Evolutionary conservation across 1,140 invertebrate species (phyloP), one percentile per base, ranked within the genome.

Genomic region (Zaprionus capensis): DNA sequence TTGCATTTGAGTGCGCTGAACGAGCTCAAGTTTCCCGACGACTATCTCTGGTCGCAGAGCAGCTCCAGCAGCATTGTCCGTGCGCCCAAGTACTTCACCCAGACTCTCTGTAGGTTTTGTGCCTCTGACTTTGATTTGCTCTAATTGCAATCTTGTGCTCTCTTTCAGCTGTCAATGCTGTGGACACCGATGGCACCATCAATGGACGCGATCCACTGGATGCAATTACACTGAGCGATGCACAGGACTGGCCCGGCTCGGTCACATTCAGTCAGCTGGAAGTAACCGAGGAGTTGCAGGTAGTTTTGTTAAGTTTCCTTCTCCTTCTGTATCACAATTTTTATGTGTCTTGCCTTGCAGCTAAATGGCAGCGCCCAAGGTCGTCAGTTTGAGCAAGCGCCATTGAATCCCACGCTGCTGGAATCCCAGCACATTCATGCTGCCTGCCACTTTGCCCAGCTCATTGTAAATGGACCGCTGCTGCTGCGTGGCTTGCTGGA

Each of bases 321-420:
- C n/a, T 31, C 11, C 11, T 41, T 41, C 12, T 12, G 38, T 62
- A 41, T 5, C 7, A 5, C 26, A 22, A 5, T 2, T 31, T 12
- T 4, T 4, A 12, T 14, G n/a, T 14, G 12, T 4, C 20, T 34
- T 12, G 31, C 1, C 11, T 80, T 75, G 1, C 55, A 94, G 93
- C 87, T 94, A 0, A 80, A 92, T 71, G 94, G 94, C n/a, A 87
- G 86, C 15, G 91, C 94, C 28, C 91, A 91, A 31, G 94, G 93
- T 4, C 76, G 84, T 55, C 81, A 92, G 38, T 73, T 93, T 12
- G 91, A 92, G 36, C 85, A 93, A 24, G 92, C 94, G 14, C 77
- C 93, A 4, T 59, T 91, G 28, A 94, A 94, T 91, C 93, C 93
- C 49, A 91, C 85, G 1, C 44, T 94, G 2, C 28, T 73, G 24